Percentiles rank a stretch among this genome's conserved stretches.
phyloP scores from a whole-genome alignment of 2,113 vertebrate genomes.

The Circaetus cinerascens region DNA sequence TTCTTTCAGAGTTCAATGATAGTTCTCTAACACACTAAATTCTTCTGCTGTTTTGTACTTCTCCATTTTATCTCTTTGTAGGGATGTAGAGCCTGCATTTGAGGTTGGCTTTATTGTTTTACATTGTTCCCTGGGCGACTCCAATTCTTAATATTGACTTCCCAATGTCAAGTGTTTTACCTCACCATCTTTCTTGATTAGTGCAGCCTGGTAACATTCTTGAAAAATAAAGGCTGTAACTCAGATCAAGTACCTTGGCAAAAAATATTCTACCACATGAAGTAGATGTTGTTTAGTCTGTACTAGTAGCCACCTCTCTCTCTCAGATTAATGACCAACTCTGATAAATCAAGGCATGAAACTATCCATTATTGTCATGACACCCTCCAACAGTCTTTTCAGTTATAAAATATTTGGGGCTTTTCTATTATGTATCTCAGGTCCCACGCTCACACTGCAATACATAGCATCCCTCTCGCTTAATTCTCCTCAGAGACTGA shows the following conservation, averaged over 20 bases:
- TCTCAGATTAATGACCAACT: neutral
- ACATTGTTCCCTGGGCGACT: neutral
- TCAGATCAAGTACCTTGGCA: neutral
- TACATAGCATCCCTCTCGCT: neutral
- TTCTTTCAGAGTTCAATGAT: neutral
- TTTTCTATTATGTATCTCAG: neutral
- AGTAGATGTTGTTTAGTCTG: neutral
- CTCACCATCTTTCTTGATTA: neutral
- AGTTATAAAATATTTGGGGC: neutral
- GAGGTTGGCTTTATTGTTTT: neutral
- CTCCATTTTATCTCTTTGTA: neutral
- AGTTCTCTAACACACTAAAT: neutral
- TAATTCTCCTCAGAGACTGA: neutral
- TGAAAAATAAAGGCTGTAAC: neutral
- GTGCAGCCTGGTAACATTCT: neutral
- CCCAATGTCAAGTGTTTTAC: neutral
- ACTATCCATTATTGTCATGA: neutral
- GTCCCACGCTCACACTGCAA: neutral
- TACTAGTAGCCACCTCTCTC: neutral
- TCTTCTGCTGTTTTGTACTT: neutral
- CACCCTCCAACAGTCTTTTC: neutral
- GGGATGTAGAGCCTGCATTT: neutral
- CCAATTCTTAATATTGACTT: neutral
- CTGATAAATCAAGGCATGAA: neutral
- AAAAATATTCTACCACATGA: neutral